phyloP scores from a whole-genome alignment of 2,113 vertebrate genomes.

The Ginglymostoma cirratum region DNA sequence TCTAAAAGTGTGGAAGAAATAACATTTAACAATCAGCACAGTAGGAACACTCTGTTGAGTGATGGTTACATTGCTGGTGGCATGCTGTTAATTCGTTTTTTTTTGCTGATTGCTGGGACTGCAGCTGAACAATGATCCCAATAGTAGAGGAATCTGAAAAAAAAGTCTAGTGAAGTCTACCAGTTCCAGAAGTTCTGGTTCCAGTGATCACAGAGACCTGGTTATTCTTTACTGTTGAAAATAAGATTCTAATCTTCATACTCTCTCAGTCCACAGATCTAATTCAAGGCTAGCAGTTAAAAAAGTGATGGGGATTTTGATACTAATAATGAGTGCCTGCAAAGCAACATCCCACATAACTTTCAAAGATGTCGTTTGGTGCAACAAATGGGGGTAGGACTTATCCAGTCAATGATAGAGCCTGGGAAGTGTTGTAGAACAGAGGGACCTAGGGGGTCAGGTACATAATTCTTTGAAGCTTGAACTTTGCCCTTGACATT shows the following conservation, averaged over 20 bases:
- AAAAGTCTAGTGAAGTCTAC: neutral
- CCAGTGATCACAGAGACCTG: neutral
- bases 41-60: neutral
- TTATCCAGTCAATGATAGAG: no score
- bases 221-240: neutral
- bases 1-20: neutral
- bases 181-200: neutral
- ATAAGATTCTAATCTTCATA: neutral
- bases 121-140: neutral
- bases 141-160: neutral
- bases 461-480: no score
- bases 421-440: no score
- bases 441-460: no score
- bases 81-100: neutral
- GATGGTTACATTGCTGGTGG: neutral
- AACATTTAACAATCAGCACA: neutral
- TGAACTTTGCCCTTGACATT: neutral
- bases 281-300: neutral
- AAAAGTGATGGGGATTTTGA: neutral
- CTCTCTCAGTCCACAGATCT: neutral
- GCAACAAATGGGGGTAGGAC: no score
- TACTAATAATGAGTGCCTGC: neutral
- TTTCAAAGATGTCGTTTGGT: neutral
- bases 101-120: neutral
- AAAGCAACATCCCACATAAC: neutral